Evolutionary conservation across 2,888 invertebrate species (phyloP).

Genomic region (Drosophila differens): DNA sequence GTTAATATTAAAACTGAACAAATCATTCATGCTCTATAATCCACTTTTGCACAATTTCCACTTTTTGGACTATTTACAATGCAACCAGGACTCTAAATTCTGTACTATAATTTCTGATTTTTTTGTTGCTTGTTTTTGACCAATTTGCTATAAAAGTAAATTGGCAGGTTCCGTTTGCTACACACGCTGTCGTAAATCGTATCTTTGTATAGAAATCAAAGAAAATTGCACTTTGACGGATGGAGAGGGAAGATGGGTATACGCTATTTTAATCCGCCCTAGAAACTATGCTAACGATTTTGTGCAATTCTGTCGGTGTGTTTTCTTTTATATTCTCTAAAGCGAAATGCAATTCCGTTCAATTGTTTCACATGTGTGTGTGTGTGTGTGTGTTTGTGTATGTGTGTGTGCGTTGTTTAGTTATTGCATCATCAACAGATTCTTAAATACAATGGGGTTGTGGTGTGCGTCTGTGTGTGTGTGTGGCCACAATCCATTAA

Average conservation of each 20-base stretch:
- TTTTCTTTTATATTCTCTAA: conserved; percentile 11
- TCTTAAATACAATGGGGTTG: conserved; percentile 34
- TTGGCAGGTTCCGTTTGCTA: neutral
- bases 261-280: conserved; percentile 20
- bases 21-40: neutral
- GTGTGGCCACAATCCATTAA: conserved; percentile 46
- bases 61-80: neutral
- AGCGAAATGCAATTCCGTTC: conserved; percentile 35
- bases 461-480: conserved; percentile 20
- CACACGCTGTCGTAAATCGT: neutral
- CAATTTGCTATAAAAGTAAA: neutral
- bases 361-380: conserved; percentile 30
- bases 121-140: no score
- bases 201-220: neutral
- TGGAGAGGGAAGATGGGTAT: neutral
- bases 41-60: neutral
- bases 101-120: neutral
- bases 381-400: conserved; percentile 13
- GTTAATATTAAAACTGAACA: conserved; percentile 2
- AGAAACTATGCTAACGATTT: conserved; percentile 53
- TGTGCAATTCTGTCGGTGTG: conserved; percentile 14
- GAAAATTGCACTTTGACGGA: conserved; percentile 7
- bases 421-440: conserved; percentile 58
- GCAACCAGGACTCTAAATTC: neutral
- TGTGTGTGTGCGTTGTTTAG: conserved; percentile 19